Base-by-base conservation (phyloP, 2,797 vertebrate species). In the Varecia variegata region DNA sequence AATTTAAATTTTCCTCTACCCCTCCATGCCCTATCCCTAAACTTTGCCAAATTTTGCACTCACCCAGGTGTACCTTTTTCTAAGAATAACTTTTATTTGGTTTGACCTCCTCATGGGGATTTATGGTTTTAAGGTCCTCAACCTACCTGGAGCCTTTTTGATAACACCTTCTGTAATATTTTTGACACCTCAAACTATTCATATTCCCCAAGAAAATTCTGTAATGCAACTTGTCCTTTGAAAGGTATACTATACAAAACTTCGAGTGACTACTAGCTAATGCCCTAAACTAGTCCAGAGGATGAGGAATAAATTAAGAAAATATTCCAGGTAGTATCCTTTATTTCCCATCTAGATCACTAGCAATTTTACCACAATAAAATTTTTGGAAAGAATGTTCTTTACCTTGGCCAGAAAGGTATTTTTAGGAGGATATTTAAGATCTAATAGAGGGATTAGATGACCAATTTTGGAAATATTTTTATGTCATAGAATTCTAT, bases 351-450 rank as follows among this genome's bases (percentile, higher is more conserved):
- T 5, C 25, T 68, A 76, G 23, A 84, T 94, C 23, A 60, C 9
- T 95, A 58, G 15, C 11, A 70, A 60, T 88, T 94, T 79, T 79
- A 73, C 11, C 2, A 50, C 2, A 62, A n/a, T 77, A 88, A 68
- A 82, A 47, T 12, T 90, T 90, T 80, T 73, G 14, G 2, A 79
- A 2, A 73, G 14, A 67, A 50, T 88, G 2, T 47, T 71, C 45
- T 83, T 82, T 6, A 90, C 10, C 1, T 84, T 90, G 13, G 8
- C 20, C 13, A 30, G 35, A 89, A 73, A 9, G 20, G 4, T 30
- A 81, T 70, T 93, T 96, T 83, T 56, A 62, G 40, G 50, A 92
- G 14, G 12, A 56, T 79, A 79, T 60, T 79, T 89, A 73, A 81
- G 12, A 92, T 67, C 2, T 50, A 95, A 56, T 32, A 83, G 68